Evolutionary conservation across 2,888 invertebrate species (phyloP).

Genomic region (Dasysyrphus tricinctus): DNA sequence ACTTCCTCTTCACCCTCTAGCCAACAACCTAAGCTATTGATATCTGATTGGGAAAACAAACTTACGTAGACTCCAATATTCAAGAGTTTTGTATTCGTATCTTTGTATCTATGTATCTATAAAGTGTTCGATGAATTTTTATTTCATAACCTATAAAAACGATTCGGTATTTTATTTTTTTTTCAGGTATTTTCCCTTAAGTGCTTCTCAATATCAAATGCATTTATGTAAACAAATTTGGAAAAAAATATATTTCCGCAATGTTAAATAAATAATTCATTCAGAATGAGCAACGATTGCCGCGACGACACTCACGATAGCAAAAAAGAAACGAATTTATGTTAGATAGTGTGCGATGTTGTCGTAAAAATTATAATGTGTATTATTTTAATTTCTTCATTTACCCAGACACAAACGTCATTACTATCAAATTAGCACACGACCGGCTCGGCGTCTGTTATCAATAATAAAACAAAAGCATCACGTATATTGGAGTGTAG

Average conservation of each 20-base stretch:
- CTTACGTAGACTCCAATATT: not conserved
- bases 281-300: slow-evolving; percentile 37
- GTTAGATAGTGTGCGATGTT: not conserved
- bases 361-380: slow-evolving; percentile 14
- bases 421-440: slow-evolving; percentile 73
- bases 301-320: slow-evolving; percentile 19
- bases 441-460: slow-evolving; percentile 71
- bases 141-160: slow-evolving; percentile 48
- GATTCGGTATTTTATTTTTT: slow-evolving; percentile 21
- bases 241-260: slow-evolving; percentile 66
- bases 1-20: not conserved
- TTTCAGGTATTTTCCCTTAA: slow-evolving; percentile 25
- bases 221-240: slow-evolving; percentile 45
- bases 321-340: not conserved
- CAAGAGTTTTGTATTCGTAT: not conserved
- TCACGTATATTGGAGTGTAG: not conserved
- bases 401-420: slow-evolving; percentile 65
- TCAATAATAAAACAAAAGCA: slow-evolving; percentile 54
- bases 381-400: slow-evolving; percentile 44
- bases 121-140: slow-evolving; percentile 1
- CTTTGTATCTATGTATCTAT: not conserved
- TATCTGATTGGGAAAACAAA: slow-evolving; percentile 46
- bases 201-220: slow-evolving; percentile 24
- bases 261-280: slow-evolving; percentile 69
- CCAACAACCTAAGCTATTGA: not conserved